These are phyloP conservation scores for Probosciger aterrimus DNA, from an alignment of 2,113 vertebrate genomes.

Conservation along the genomic window DNA sequence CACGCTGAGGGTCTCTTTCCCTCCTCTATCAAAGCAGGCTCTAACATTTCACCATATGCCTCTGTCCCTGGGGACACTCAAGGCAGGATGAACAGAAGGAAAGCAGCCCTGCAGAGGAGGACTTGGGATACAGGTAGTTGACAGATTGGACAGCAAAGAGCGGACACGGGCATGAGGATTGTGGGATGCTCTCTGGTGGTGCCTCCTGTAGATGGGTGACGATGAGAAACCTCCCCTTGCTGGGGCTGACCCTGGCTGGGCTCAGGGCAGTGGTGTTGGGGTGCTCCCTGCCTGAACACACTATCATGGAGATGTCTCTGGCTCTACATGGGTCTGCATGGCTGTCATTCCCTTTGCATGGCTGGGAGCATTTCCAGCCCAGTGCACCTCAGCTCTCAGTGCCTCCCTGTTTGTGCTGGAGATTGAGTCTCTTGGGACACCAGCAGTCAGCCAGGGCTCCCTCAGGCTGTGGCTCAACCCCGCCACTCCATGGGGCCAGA, in stretches of 20 bases:
- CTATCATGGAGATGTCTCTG: accelerated
- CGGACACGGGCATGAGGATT: background rate
- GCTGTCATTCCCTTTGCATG: background rate
- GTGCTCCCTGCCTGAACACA: accelerated
- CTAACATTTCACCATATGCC: accelerated
- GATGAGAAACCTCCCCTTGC: background rate
- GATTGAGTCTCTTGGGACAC: background rate
- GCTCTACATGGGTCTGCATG: accelerated
- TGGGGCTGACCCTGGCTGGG: accelerated
- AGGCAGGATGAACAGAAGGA: background rate
- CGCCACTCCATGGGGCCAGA: background rate
- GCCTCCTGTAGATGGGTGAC: background rate
- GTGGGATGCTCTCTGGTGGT: background rate
- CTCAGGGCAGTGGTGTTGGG: accelerated
- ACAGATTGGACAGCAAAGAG: background rate
- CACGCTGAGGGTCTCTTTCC: background rate
- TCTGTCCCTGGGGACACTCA: background rate
- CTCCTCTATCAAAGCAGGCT: background rate
- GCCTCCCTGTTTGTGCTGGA: background rate
- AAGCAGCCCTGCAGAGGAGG: background rate
- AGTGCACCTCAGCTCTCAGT: background rate
- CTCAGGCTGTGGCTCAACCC: background rate
- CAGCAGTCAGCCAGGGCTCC: background rate
- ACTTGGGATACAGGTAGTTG: background rate
- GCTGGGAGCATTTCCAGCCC: background rate